Evolutionary conservation across 2,888 invertebrate genomes (phyloP), one percentile per base, ranked within the genome.

Genomic region (Tanytarsus gracilentus): DNA sequence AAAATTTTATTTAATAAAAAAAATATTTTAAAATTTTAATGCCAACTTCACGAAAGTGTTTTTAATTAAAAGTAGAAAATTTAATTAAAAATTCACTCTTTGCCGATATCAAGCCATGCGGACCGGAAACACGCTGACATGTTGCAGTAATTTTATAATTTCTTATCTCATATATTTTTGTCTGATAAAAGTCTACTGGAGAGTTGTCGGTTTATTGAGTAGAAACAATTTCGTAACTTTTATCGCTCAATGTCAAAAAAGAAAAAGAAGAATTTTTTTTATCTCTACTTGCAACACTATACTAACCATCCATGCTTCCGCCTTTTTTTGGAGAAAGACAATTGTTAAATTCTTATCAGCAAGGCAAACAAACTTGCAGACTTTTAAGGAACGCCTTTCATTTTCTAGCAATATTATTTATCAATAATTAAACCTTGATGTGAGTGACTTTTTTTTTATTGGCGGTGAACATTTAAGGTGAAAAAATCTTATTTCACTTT

Each of bases 261-360:
- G n/a, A 44, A 18, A 8, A 18, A 44, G 18, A 23, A 18, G 23
- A 3, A 44, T 44, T 44, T 23, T 16, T 14, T 30, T 52, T 39
- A 36, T 55, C 55, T 27, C 25, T 16, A 18, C 11, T 16, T 25
- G 7, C 51, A 55, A n/a, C n/a, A n/a, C n/a, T n/a, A n/a, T n/a
- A n/a, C n/a, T n/a, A n/a, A 40, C 55, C 55, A 26, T 39, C 55
- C 55, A 21, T 55, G 40, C 40, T 55, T 55, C 55, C 55, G 55
- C 44, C 23, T 4, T 23, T 11, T n/a, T n/a, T n/a, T n/a, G n/a
- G 23, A 27, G n/a, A 14, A 55, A 40, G 55, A 55, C 55, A 55
- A 36, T n/a, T 44, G 18, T 53, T 36, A 33, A 33, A 18, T 53
- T 53, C n/a, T 39, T 39, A 21, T 53, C 36, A 30, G 18, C 18